Base-by-base conservation (phyloP, 2,888 invertebrate genomes). In the Zaprionus bogoriensis region DNA sequence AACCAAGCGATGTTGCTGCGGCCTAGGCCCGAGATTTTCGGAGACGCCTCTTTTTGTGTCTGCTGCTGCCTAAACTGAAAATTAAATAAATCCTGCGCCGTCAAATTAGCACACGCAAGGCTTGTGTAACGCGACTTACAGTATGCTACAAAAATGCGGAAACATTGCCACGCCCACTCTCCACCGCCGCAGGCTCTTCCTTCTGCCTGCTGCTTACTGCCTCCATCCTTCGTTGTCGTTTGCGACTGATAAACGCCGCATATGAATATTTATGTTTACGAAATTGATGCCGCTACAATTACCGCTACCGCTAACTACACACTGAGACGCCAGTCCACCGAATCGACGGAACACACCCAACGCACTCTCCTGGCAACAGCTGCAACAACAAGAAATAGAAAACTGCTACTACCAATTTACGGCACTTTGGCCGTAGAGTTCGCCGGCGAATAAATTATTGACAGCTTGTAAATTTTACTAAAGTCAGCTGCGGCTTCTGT, bases 221-320 rank as follows among this genome's bases (percentile, higher is more conserved):
- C 57, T 54, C 51, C 45, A 52, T 22, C 39, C 38, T 27, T 55
- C 30, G 32, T 14, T 39, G 55, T 45, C 76, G 42, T 46, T 38
- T 73, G 55, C 63, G 48, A 66, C 80, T 83, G 79, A 75, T 69
- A 85, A 77, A 72, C 69, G 83, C 67, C 79, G 63, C 79, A 82
- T 82, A 82, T 82, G 82, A 85, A 87, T 87, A 81, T 81, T 87
- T 87, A 82, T 82, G 82, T 85, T 66, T 74, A 69, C 64, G 85
- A 82, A 82, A 87, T 87, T 82, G 83, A 79, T 87, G 83, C 87
- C 76, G 83, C 76, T 79, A 82, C 85, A 87, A 87, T 87, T 81
- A 85, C 86, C 73, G 75, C 63, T 85, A 72, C 78, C 85, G 67
- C 87, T 78, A 78, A 85, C 82, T 74, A 82, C 64, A 80, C 65